phyloP scores from a whole-genome alignment of 2,797 vertebrate genomes.

The Sternarchorhynchus goeldii region DNA sequence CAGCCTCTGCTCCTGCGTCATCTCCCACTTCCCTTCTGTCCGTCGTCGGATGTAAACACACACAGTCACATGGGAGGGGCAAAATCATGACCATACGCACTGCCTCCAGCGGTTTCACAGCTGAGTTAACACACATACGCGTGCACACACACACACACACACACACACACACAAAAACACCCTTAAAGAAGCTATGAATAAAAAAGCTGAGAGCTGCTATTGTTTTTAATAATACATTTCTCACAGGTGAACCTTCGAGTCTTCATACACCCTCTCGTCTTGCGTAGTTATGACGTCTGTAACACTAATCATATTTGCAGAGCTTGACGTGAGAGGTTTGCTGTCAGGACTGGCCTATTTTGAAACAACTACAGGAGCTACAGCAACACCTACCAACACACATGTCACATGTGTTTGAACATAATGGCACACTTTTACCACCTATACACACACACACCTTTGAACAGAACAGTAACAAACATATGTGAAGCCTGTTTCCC shows the following conservation, averaged over 20 bases:
- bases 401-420: background rate
- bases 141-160: constrained; percentile 34
- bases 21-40: constrained; percentile 65
- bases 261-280: no score
- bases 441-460: background rate
- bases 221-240: constrained; percentile 41
- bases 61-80: constrained; percentile 66
- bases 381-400: no score
- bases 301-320: no score
- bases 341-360: constrained; percentile 3
- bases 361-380: constrained; percentile 10
- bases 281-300: no score
- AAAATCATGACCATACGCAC: constrained; percentile 71
- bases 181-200: constrained; percentile 15
- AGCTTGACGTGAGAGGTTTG: no score
- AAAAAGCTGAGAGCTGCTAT: constrained; percentile 43
- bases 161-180: constrained; percentile 10
- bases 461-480: background rate
- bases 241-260: no score
- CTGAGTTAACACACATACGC: constrained; percentile 52
- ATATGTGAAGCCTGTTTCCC: background rate
- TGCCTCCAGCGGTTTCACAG: constrained; percentile 66
- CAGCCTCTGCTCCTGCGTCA: constrained; percentile 69
- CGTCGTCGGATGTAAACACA: constrained; percentile 55
- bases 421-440: constrained; percentile 10